Evolutionary conservation across 2,113 vertebrate species (phyloP).

Genomic region (Tupaia tana): DNA sequence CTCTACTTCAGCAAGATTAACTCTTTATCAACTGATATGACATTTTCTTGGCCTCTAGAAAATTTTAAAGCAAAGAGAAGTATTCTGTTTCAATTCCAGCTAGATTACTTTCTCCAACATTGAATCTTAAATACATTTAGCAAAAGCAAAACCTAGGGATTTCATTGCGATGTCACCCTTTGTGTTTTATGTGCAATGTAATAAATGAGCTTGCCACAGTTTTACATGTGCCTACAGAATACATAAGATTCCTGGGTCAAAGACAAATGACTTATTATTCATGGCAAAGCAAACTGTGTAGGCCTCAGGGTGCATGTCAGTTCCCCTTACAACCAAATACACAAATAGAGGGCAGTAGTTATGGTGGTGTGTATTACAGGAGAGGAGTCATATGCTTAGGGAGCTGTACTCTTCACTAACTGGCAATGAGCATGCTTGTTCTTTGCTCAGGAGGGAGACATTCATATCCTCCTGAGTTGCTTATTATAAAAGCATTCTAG

Average conservation of each 20-base stretch:
- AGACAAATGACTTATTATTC: not conserved
- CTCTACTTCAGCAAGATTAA: too few relatives aligned
- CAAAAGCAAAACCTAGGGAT: not conserved
- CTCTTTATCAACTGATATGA: too few relatives aligned
- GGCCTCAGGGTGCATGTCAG: not conserved
- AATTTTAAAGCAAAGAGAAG: too few relatives aligned
- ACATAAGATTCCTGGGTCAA: not conserved
- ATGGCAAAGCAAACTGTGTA: not conserved
- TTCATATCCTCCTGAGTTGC: not conserved
- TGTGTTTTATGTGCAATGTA: not conserved
- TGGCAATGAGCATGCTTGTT: not conserved
- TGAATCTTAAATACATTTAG: not conserved
- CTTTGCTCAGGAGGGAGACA: not conserved
- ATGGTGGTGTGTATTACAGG: not conserved
- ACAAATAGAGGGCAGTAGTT: not conserved
- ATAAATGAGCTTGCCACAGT: not conserved
- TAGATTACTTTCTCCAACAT: not conserved
- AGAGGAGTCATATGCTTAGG: not conserved
- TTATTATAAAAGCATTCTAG: not conserved
- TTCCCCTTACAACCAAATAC: not conserved
- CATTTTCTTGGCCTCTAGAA: too few relatives aligned
- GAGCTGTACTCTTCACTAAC: not conserved
- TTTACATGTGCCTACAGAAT: not conserved
- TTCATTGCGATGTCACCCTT: not conserved
- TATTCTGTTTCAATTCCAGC: too few relatives aligned